phyloP scores from a whole-genome alignment of 2,888 invertebrate species.

The Luperina nickerlii region DNA sequence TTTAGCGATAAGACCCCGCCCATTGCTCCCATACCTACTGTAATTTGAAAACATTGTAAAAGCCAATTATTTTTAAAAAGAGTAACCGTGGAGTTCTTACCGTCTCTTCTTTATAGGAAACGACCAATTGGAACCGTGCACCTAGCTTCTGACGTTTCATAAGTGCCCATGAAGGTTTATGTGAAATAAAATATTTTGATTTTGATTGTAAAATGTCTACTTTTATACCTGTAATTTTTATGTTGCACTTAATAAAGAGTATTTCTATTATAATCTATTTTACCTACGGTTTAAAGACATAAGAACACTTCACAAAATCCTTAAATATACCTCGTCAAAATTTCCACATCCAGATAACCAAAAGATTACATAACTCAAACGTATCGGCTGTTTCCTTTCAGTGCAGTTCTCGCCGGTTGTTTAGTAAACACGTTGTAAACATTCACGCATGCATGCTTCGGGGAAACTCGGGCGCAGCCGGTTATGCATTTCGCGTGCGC shows the following conservation, averaged over 20 bases:
- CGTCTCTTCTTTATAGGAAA: too few relatives aligned
- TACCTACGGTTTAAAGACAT: neutral
- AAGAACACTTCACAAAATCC: neutral
- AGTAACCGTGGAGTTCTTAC: too few relatives aligned
- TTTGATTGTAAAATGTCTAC: neutral
- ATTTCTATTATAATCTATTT: neutral
- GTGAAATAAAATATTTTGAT: too few relatives aligned
- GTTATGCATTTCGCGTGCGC: constrained; percentile 57
- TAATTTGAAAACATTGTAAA: too few relatives aligned
- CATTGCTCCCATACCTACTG: too few relatives aligned
- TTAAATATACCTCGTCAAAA: neutral
- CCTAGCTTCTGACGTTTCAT: too few relatives aligned
- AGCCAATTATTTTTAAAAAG: too few relatives aligned
- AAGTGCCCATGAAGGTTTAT: too few relatives aligned
- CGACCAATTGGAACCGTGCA: too few relatives aligned
- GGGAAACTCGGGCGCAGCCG: constrained; percentile 48
- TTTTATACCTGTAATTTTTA: neutral
- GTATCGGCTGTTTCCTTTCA: constrained; percentile 41
- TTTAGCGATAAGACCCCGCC: too few relatives aligned
- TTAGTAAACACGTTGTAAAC: constrained; percentile 54
- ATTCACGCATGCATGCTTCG: constrained; percentile 61
- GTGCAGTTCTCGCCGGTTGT: constrained; percentile 41
- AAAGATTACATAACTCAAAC: constrained; percentile 55
- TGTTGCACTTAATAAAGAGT: neutral
- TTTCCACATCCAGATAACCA: constrained; percentile 25